Evolutionary conservation across 2,888 invertebrate species (phyloP), one percentile per base, ranked within the genome.

Genomic region (Dusona sp.): DNA sequence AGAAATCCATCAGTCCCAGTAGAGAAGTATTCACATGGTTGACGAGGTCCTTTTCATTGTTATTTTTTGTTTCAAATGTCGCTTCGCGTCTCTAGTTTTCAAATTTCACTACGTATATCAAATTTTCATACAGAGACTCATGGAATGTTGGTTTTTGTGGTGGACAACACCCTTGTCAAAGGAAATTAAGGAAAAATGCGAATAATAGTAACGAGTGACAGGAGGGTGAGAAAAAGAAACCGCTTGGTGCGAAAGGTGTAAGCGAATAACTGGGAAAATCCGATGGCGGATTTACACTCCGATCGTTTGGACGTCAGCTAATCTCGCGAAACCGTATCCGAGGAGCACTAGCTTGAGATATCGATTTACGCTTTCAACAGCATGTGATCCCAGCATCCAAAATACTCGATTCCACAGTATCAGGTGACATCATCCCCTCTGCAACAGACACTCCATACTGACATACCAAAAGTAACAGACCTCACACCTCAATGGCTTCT

Each of bases 321-420:
- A 92, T 92, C 91, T 90, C 89, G 88, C 88, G 90, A 90, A 92
- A 90, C 89, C 89, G 87, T 90, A 89, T 90, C 89, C 89, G 89
- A 90, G 88, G 89, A 88, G 89, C 89, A 61, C 61, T 7, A 86
- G 86, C 85, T 84, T 84, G 75, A 84, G 86, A 85, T 89, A 89
- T 89, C 88, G 89, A 89, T 88, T 90, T 88, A 87, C 88, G 89
- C 89, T 89, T 88, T 83, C 79, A 88, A 87, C 88, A 88, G 86
- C 85, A 84, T 87, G 65, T 84, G 61, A 74, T 67, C 84, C 73
- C 54, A 42, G 72, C 54, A 25, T 57, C 68, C 68, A 67, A 68
- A 45, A 57, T 70, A 61, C 36, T 64, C 65, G 64, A 45, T 64
- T 61, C 48, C 54, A 29, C 36, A 42, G 65, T 70, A 67, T 38